Evolutionary conservation across 2,797 vertebrate species (phyloP), one percentile per base, ranked within the genome.

Genomic region (Euphonia xanthogaster): DNA sequence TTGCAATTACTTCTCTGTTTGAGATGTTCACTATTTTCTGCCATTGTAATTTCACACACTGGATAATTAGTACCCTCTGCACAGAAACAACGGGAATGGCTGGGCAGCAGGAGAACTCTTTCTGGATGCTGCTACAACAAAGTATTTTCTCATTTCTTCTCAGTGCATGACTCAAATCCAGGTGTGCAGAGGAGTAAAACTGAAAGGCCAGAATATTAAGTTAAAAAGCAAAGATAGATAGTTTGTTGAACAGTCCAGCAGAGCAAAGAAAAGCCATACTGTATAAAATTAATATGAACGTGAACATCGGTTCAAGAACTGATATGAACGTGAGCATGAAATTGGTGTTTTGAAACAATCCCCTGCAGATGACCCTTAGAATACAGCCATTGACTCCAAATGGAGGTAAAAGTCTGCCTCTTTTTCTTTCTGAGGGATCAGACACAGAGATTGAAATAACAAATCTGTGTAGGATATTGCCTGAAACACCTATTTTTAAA

Each of bases 1-100:
- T 47, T 55, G 79, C 68, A 94, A 96, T 96, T 96, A 93, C 65
- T 65, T 79, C 81, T 67, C 78, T 74, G 82, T 70, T 86, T 83
- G 91, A 94, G 72, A 77, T 63, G 62, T 28, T 94, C 72, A 60
- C 45, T 83, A 15, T 88, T 88, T 90, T 86, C 79, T 96, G 54
- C 47, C 89, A 53, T 63, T 92, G 84, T 72, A 95, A 95, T 96
- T 96, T 93, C 70, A 60, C 62, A 44, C 83, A 51, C 84, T 86
- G 62, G 89, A 75, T 93, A 96, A 95, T 97, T 82, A 92, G 37
- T 35, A 95, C 86, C 83, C 82, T 94, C 73, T 75, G 65, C 84
- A 75, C 71, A 83, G 88, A 74, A 95, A 72, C 81, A 96, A 74
- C 75, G 54, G 75, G 86, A 92, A 80, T 24, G 91, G 39, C 68